Conservation (phyloP, 2,888 invertebrate species). For the Synanthedon tipuliformis region DNA sequence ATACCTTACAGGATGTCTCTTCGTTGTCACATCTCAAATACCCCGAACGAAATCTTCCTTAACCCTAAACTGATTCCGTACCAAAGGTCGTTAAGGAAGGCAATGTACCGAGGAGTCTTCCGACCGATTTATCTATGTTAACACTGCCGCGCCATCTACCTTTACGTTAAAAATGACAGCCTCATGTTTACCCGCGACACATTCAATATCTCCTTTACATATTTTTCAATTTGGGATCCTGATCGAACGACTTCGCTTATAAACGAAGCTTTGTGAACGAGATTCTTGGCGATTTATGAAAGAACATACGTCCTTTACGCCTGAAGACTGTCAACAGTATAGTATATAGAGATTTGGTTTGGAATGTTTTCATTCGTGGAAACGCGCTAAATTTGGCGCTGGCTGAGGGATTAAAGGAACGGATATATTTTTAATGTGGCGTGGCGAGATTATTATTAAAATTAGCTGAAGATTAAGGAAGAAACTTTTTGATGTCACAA, state of each 20-base stretch:
- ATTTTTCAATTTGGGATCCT: conserved; percentile 54
- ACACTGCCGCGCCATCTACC: conserved; percentile 35
- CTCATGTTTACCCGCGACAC: conserved; percentile 39
- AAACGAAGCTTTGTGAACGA: conserved; percentile 33
- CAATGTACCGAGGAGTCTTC: conserved; percentile 54
- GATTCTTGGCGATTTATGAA: conserved; percentile 21
- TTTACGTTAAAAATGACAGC: conserved; percentile 55
- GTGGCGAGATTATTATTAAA: conserved; percentile 2
- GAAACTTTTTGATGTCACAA: too few relatives aligned
- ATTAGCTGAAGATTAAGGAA: too few relatives aligned
- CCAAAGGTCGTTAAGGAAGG: conserved; percentile 59
- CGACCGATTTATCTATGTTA: conserved; percentile 52
- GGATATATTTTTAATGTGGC: conserved; percentile 13
- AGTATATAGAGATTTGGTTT: conserved; percentile 7
- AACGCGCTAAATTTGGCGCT: conserved; percentile 19
- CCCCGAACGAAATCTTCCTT: conserved; percentile 41
- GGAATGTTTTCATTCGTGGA: conserved; percentile 17
- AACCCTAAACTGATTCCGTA: conserved; percentile 59
- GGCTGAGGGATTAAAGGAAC: conserved; percentile 19
- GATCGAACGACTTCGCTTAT: conserved; percentile 32
- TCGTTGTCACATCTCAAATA: background rate
- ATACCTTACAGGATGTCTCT: background rate
- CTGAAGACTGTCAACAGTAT: conserved; percentile 5
- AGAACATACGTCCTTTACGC: conserved; percentile 16
- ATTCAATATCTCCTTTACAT: conserved; percentile 58